Conservation (phyloP, 1,140 invertebrate species). For the Drosophila sp. region DNA sequence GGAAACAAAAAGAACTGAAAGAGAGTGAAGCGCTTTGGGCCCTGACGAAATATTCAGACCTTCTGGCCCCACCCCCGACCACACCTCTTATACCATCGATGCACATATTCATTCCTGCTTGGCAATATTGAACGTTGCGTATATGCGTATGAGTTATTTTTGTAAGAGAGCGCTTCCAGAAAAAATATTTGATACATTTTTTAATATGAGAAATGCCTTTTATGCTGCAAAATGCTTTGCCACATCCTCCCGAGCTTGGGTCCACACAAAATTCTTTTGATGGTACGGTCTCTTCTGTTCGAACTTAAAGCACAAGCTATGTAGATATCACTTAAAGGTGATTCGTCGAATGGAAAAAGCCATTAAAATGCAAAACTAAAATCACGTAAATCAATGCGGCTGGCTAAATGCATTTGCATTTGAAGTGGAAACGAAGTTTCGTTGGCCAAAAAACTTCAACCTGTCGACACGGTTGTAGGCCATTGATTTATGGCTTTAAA, state of each 20-base stretch:
- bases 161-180: conserved; percentile 41
- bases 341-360: conserved; percentile 11
- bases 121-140: conserved; percentile 79
- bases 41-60: background rate
- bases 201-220: conserved; percentile 79
- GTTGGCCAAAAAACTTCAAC: conserved; percentile 47
- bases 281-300: conserved; percentile 9
- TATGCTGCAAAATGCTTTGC: conserved; percentile 64
- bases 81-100: conserved; percentile 27
- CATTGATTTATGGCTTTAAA: conserved; percentile 66
- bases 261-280: conserved; percentile 55
- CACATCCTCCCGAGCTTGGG: background rate
- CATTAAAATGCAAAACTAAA: conserved; percentile 70
- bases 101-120: conserved; percentile 17
- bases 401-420: conserved; percentile 37
- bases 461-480: conserved; percentile 53
- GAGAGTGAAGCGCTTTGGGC: background rate
- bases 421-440: conserved; percentile 26
- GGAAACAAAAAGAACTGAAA: background rate
- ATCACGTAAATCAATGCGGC: conserved; percentile 67
- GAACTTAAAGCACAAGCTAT: conserved; percentile 41
- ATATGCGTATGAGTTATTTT: conserved; percentile 67
- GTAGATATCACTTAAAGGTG: conserved; percentile 43
- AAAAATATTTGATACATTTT: conserved; percentile 79
- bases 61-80: background rate